Evolutionary conservation across 2,113 vertebrate genomes (phyloP).

Genomic region (Solenodon paradoxus): DNA sequence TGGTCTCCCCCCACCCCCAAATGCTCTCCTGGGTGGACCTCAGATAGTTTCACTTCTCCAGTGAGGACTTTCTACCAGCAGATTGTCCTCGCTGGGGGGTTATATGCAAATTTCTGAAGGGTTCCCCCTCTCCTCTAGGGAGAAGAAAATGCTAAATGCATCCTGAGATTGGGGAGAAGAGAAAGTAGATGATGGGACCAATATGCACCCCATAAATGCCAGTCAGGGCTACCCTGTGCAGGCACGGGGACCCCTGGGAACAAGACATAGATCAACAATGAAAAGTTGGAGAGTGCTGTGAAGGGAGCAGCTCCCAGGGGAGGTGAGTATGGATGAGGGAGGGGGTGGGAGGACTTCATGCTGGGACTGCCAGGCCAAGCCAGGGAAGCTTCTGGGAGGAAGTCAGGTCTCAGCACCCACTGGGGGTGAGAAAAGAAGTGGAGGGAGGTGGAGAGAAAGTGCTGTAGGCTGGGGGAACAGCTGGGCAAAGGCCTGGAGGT

Average conservation of each 20-base stretch:
- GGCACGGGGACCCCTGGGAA: background rate
- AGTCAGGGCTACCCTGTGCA: background rate
- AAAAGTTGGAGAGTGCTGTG: too few species aligned
- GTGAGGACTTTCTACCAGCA: background rate
- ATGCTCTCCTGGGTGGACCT: background rate
- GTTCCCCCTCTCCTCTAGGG: background rate
- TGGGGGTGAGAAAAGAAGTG: background rate
- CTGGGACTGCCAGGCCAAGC: background rate
- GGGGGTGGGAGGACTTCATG: too few species aligned
- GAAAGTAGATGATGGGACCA: background rate
- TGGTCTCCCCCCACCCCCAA: background rate
- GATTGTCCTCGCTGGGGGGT: background rate
- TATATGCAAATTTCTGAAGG: background rate
- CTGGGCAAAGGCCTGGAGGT: background rate
- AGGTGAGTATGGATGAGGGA: background rate
- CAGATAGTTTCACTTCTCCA: conserved; percentile 14
- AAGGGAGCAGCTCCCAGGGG: background rate
- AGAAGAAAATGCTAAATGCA: background rate
- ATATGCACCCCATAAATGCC: background rate
- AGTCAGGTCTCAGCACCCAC: background rate
- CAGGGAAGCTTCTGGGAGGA: background rate
- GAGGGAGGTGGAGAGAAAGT: background rate
- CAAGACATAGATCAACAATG: background rate
- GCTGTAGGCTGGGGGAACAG: background rate
- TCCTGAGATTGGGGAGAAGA: background rate